Conservation (phyloP, 1,140 invertebrate species). For the Aphelinus atriplicis region DNA sequence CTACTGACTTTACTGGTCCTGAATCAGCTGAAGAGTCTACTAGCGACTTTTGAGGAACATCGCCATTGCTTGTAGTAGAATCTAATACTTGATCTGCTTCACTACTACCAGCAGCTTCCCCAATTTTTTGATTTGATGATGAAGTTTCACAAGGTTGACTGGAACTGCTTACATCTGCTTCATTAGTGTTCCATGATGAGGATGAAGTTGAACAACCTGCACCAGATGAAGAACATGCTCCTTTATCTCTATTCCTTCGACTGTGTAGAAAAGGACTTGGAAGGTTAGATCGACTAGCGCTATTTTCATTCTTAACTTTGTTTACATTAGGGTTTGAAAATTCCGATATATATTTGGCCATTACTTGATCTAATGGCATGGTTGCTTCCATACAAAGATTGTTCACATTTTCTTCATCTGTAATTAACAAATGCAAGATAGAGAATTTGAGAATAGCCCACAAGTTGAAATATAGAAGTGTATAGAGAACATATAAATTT, state of each 20-base stretch:
- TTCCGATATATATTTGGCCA: conserved; percentile 71
- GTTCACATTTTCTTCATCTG: conserved; percentile 74
- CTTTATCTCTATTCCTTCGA: conserved; percentile 47
- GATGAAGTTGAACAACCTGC: conserved; percentile 55
- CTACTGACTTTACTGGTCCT: conserved; percentile 52
- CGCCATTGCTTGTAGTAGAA: conserved; percentile 69
- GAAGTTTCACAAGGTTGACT: conserved; percentile 57
- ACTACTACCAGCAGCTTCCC: conserved; percentile 52
- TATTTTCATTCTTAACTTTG: conserved; percentile 44
- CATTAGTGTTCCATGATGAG: conserved; percentile 56
- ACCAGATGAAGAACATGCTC: conserved; percentile 48
- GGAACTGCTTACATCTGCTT: conserved; percentile 63
- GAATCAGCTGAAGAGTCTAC: conserved; percentile 49
- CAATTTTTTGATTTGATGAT: conserved; percentile 43
- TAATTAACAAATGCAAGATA: background rate
- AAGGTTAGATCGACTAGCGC: conserved; percentile 38
- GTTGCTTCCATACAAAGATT: conserved; percentile 83
- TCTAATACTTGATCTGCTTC: conserved; percentile 61
- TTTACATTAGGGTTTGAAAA: conserved; percentile 45
- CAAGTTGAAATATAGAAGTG: too few relatives aligned
- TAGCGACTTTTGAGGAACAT: conserved; percentile 47
- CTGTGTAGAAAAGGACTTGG: conserved; percentile 54
- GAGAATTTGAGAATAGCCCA: too few relatives aligned
- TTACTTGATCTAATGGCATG: conserved; percentile 83
- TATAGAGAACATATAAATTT: too few relatives aligned